Evolutionary conservation across 2,113 vertebrate species (phyloP).

Genomic region (Spea bombifrons): DNA sequence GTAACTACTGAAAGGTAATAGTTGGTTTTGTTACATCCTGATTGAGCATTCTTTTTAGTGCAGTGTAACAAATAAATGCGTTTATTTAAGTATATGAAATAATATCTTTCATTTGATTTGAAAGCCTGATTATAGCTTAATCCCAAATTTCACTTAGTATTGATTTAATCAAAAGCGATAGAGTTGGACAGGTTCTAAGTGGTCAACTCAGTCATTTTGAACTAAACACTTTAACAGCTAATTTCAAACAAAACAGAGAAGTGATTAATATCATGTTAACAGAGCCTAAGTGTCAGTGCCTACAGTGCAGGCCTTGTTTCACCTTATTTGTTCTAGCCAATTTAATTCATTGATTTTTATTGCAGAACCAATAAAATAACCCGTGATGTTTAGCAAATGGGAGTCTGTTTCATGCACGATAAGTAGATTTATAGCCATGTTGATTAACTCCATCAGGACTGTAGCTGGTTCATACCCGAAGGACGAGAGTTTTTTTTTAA

Average conservation of each 20-base stretch:
- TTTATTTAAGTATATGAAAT: too few relatives aligned
- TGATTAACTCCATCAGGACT: constrained; percentile 1
- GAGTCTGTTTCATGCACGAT: constrained; percentile 52
- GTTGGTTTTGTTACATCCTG: too few relatives aligned
- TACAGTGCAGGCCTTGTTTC: constrained; percentile 53
- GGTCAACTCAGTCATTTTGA: constrained; percentile 26
- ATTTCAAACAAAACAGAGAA: constrained; percentile 50
- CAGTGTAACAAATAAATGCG: background rate
- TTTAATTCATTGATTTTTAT: constrained; percentile 65
- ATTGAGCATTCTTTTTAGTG: background rate
- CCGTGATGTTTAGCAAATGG: constrained; percentile 52
- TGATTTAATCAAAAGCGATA: constrained; percentile 31
- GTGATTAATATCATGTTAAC: constrained; percentile 48
- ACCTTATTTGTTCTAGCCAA: constrained; percentile 67
- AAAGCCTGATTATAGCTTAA: constrained; percentile 19
- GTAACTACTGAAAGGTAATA: too few relatives aligned
- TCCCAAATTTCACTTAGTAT: constrained; percentile 24
- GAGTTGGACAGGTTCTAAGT: constrained; percentile 36
- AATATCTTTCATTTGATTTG: background rate
- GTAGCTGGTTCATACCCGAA: too few relatives aligned
- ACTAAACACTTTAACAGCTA: constrained; percentile 34
- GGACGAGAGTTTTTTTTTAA: too few relatives aligned
- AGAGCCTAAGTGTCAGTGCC: constrained; percentile 45
- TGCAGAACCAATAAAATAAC: constrained; percentile 57
- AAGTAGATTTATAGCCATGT: constrained; percentile 46